A percentile compares a stretch with the other conserved stretches of the same genome.
These are phyloP conservation scores for Mycetomoellerius zeteki DNA, from an alignment of 1,140 invertebrate genomes.

Conservation along the genomic window DNA sequence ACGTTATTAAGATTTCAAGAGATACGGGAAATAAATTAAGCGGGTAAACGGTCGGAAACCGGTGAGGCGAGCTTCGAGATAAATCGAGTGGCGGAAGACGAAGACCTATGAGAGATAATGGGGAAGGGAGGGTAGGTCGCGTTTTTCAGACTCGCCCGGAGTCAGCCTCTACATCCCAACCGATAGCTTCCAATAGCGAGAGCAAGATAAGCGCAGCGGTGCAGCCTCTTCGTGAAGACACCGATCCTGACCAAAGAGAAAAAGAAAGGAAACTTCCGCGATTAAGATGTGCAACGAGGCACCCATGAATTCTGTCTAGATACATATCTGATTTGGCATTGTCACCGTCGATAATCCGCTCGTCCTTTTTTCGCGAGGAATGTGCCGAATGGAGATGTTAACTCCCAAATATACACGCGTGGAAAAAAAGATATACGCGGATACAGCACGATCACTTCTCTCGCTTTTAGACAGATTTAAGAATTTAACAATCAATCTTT, in stretches of 20 bases:
- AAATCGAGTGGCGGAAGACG: conserved; percentile 59
- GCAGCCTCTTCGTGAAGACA: conserved; percentile 20
- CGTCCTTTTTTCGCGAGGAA: neutral
- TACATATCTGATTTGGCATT: conserved; percentile 73
- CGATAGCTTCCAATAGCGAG: conserved; percentile 35
- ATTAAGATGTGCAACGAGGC: conserved; percentile 71
- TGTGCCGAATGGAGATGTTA: conserved; percentile 25
- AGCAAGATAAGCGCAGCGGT: conserved; percentile 37
- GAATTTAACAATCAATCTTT: neutral
- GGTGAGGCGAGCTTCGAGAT: conserved; percentile 49
- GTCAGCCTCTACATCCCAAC: neutral
- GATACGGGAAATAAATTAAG: conserved; percentile 49
- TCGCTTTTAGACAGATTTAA: neutral
- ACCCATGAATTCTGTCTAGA: conserved; percentile 67
- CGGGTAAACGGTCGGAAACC: conserved; percentile 58
- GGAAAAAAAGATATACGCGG: neutral
- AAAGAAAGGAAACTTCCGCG: conserved; percentile 50
- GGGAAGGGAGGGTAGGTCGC: conserved; percentile 1
- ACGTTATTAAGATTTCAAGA: conserved; percentile 54
- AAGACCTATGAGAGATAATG: conserved; percentile 33
- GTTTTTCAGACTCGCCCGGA: neutral
- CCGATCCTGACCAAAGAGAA: neutral
- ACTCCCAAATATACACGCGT: neutral
- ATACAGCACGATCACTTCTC: neutral
- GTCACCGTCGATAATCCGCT: conserved; percentile 63